Base-by-base conservation (phyloP, 2,797 vertebrate genomes). In the Myotis daubentonii region DNA sequence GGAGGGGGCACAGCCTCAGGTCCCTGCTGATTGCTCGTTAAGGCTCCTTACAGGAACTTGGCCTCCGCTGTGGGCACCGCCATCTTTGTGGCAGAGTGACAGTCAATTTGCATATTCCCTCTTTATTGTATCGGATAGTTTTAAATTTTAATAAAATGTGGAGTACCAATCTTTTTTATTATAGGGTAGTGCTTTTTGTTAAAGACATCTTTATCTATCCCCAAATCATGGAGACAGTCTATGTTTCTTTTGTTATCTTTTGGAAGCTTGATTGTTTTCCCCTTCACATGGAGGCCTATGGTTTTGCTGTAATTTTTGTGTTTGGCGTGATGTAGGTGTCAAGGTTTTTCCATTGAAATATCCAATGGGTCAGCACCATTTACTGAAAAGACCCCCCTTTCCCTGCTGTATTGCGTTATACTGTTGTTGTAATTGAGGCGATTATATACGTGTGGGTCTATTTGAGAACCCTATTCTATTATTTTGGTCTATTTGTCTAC, bases 91-190 rank as follows among this genome's bases (percentile, higher is more conserved):
- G 41, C 41, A 44, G 41, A 44, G 41, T 44, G 41, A 44, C 9
- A 44, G 41, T 44, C 41, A 44, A 44, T 44, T 44, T 44, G 41
- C 41, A 44, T 44, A 44, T 44, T 44, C 41, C 41, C 9, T 44
- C 41, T 44, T 44, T 44, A 44, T 44, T 44, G 41, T 44, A 2
- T 44, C 9, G 9, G 41, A 68, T 85, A 84, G 41, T 86, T 75
- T 92, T 90, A 60, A 47, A 80, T 84, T 68, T 80, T 81, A 94
- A 70, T 75, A 80, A 91, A 65, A 79, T 76, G 49, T 38, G 36
- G 10, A 66, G 6, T 53, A n/a, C 71, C 28, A 0, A 23, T 91
- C 49, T 82, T 76, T 41, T 86, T 74, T 78, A 74, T 84, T 57
- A 68, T 49, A 22, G n/a, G 44, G 17, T 23, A 60, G n/a, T 66